Conservation (phyloP, 2,113 vertebrate species). For the Cyphomyrus plagiostoma region DNA sequence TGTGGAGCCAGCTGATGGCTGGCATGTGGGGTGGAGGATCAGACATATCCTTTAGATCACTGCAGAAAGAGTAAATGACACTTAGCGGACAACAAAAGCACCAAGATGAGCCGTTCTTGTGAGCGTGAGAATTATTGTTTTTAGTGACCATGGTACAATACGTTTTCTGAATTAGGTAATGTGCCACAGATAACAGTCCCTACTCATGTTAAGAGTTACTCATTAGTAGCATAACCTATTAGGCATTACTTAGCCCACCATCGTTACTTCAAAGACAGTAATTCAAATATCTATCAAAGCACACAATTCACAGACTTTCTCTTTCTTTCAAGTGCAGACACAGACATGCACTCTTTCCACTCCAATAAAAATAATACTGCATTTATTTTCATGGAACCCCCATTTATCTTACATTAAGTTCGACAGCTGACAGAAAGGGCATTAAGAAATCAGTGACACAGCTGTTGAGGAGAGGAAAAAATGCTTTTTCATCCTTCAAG, state of each 20-base stretch:
- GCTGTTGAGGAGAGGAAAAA: conserved; percentile 23
- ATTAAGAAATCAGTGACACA: conserved; percentile 32
- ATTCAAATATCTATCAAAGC: not conserved
- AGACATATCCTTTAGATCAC: not conserved
- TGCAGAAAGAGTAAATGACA: not conserved
- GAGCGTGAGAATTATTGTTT: not conserved
- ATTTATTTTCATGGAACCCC: conserved; percentile 33
- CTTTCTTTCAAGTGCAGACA: conserved; percentile 8
- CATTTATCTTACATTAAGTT: conserved; percentile 34
- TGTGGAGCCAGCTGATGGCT: conserved; percentile 6
- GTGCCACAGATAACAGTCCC: not conserved
- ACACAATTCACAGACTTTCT: not conserved
- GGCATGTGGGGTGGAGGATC: not conserved
- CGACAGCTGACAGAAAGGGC: conserved; percentile 33
- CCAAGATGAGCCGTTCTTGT: not conserved
- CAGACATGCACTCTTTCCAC: not conserved
- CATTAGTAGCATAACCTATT: not conserved
- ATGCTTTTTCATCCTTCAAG: conserved; percentile 19
- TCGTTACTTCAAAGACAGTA: not conserved
- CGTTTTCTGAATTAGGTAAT: not conserved
- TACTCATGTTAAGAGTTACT: not conserved
- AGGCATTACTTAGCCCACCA: not conserved
- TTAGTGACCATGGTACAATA: not conserved
- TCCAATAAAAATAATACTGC: conserved; percentile 22
- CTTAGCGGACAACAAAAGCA: not conserved